phyloP scores from a whole-genome alignment of 1,140 invertebrate species.

The Parasteatoda tepidariorum region DNA sequence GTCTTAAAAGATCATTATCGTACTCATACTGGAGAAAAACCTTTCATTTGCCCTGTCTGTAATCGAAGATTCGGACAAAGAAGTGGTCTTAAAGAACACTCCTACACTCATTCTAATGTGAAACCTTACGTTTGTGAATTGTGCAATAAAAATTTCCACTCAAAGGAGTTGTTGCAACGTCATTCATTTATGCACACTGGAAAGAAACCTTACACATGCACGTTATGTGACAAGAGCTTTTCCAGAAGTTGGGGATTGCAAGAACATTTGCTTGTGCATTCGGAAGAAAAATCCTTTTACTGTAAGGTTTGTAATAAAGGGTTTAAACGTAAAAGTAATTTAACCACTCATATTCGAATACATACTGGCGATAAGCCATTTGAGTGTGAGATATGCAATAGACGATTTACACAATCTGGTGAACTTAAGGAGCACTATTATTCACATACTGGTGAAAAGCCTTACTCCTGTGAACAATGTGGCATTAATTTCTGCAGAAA shows the following conservation, averaged over 20 bases:
- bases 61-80: conserved; percentile 79
- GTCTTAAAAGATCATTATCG: background rate
- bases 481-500: background rate
- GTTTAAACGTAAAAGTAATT: conserved; percentile 76
- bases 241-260: conserved; percentile 86
- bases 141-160: conserved; percentile 61
- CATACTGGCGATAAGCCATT: background rate
- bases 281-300: conserved; percentile 90
- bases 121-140: conserved; percentile 64
- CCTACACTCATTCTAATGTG: conserved; percentile 75
- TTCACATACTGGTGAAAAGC: conserved; percentile 1
- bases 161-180: conserved; percentile 62
- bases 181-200: conserved; percentile 88
- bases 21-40: background rate
- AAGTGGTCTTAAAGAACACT: conserved; percentile 74
- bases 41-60: conserved; percentile 92
- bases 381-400: background rate
- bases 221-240: conserved; percentile 73
- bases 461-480: background rate
- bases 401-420: background rate
- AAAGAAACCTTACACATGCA: conserved; percentile 73
- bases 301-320: conserved; percentile 89
- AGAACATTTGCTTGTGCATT: conserved; percentile 94
- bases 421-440: background rate
- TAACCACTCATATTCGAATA: background rate